Evolutionary conservation across 35 echinoderm and acorn worm genomes (phyloP), one percentile per base, ranked within the genome.

Genomic region (Patiria miniata): DNA sequence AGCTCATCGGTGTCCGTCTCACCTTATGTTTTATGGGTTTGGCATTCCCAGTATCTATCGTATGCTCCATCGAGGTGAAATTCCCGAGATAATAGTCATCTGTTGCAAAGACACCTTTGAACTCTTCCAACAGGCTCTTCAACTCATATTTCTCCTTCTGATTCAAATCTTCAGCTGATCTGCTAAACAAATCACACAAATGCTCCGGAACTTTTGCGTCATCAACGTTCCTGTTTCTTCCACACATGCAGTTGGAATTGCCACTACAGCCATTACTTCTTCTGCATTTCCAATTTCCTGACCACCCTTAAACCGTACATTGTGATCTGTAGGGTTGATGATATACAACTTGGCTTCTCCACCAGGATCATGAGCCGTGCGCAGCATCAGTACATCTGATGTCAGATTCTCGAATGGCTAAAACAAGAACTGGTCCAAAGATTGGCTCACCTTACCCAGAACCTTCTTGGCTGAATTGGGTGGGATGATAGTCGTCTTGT

Each of bases 1-100:
- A 92, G 39, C 69, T 76, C 22, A 87, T 26, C 0, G 90, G 90
- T 10, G 90, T 92, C 10, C 36, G 90, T 38, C 90, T 88, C 47
- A 92, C 23, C 47, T 52, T 76, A 28, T 87, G 90, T 42, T 87
- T 87, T 39, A 92, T 87, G 50, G 90, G 84, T 17, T 21, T 5
- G 14, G 83, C 83, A 86, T 80, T 53, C 7, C 83, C 77, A 5
- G 83, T 91, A 59, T 91, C 83, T 17, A 91, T 86, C 5, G 9
- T 19, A 42, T 91, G 90, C 15, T 84, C 47, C 1, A 91, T 87
- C 1, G 19, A 32, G 2, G 29, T 79, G 39, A 92, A 87, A 51
- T 61, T 88, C 38, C 90, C 83, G 1, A 92, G 37, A 39, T 92
- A 84, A 57, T 80, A 92, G 19, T 82, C 73, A 58, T 87, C 52